phyloP scores from a whole-genome alignment of 2,797 vertebrate genomes.

The Microcaecilia unicolor region DNA sequence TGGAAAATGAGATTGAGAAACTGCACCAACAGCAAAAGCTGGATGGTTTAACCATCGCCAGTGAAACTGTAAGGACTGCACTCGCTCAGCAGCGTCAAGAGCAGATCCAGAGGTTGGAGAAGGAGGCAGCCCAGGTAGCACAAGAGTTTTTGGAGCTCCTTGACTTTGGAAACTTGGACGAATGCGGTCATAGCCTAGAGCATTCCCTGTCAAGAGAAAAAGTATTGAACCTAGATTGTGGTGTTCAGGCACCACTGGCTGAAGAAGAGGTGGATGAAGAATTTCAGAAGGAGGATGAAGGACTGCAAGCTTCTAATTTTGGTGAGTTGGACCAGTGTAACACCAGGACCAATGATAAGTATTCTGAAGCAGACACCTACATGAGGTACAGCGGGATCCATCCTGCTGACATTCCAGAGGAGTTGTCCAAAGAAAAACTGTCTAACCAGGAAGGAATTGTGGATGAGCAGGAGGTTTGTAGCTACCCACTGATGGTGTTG shows the following conservation, averaged over 20 bases:
- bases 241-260: constrained; percentile 64
- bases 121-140: constrained; percentile 79
- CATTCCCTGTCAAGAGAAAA: constrained; percentile 70
- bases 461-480: constrained; percentile 11
- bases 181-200: constrained; percentile 55
- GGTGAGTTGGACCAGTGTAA: constrained; percentile 15
- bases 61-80: constrained; percentile 70
- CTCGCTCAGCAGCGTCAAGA: constrained; percentile 70
- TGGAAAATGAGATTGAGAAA: constrained; percentile 84
- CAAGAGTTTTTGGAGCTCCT: constrained; percentile 82
- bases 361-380: constrained; percentile 12
- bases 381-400: not conserved
- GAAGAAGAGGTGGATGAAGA: constrained; percentile 79
- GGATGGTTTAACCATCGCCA: constrained; percentile 69
- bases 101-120: constrained; percentile 78
- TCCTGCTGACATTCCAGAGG: not conserved
- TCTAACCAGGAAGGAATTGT: not conserved
- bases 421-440: too few relatives aligned
- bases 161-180: constrained; percentile 68
- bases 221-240: constrained; percentile 65
- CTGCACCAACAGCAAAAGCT: constrained; percentile 75
- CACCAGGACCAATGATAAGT: constrained; percentile 20
- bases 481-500: not conserved
- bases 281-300: constrained; percentile 73
- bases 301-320: constrained; percentile 49